Evolutionary conservation across 2,888 invertebrate genomes (phyloP).

Genomic region (Drosophila testacea): DNA sequence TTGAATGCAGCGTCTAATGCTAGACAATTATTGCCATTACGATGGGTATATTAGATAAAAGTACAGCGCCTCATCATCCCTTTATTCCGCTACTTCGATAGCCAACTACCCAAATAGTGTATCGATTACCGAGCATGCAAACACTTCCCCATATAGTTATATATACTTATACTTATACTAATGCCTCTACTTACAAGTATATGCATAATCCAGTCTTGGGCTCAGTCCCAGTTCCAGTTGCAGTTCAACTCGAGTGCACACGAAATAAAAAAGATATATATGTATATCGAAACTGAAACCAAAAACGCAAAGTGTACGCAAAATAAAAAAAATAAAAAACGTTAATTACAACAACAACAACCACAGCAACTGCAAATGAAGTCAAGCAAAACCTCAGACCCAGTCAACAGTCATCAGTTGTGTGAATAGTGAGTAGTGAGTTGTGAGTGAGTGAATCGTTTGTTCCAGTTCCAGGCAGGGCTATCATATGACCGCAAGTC

Average conservation of each 20-base stretch:
- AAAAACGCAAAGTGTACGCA: slow-evolving; percentile 51
- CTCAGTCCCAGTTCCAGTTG: slow-evolving; percentile 17
- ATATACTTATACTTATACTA: slow-evolving; percentile 2
- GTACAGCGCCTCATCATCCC: slow-evolving; percentile 5
- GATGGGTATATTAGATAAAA: slow-evolving; percentile 52
- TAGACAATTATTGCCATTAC: slow-evolving; percentile 69
- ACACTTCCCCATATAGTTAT: slow-evolving; percentile 60
- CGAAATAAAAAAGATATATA: slow-evolving; percentile 16
- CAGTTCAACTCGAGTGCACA: slow-evolving; percentile 51
- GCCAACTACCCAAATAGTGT: slow-evolving; percentile 8
- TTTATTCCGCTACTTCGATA: background rate
- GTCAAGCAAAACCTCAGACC: slow-evolving; percentile 68
- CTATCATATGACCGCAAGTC: slow-evolving; percentile 71
- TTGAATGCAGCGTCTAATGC: slow-evolving; percentile 72
- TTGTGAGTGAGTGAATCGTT: slow-evolving; percentile 41
- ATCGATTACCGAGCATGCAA: slow-evolving; percentile 66
- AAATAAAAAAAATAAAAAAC: slow-evolving; percentile 29
- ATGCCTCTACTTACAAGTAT: background rate
- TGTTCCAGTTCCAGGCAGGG: slow-evolving; percentile 57
- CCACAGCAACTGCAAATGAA: slow-evolving; percentile 54
- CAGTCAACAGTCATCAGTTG: slow-evolving; percentile 64
- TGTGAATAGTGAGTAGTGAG: slow-evolving; percentile 22
- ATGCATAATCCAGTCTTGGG: slow-evolving; percentile 9
- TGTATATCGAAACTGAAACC: slow-evolving; percentile 46
- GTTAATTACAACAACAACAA: slow-evolving; percentile 67